phyloP scores from a whole-genome alignment of 1,140 invertebrate species.

The Eupeodes corollae region DNA sequence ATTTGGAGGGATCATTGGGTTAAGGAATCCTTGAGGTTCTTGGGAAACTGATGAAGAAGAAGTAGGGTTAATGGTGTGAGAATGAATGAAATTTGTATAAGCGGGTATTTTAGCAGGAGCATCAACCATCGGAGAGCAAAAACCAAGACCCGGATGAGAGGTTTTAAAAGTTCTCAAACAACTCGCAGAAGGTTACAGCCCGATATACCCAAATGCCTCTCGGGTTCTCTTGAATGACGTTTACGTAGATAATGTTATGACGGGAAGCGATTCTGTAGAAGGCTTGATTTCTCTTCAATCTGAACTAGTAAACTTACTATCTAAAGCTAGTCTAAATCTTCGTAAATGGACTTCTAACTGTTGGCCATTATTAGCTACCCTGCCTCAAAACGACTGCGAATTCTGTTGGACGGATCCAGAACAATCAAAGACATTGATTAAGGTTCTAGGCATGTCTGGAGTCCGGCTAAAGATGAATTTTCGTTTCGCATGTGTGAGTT shows the following conservation, averaged over 20 bases:
- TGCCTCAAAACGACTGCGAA: constrained; percentile 9
- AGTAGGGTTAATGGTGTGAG: too few species aligned
- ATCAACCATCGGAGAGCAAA: too few species aligned
- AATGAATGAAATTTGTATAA: too few species aligned
- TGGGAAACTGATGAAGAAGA: too few species aligned
- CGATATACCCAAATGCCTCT: constrained; percentile 17
- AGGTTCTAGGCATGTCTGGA: constrained; percentile 21
- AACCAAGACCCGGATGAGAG: too few species aligned
- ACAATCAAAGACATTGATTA: not conserved
- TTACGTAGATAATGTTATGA: constrained; percentile 34
- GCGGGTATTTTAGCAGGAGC: too few species aligned
- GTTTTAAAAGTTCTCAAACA: too few species aligned
- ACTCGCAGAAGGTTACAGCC: constrained; percentile 19
- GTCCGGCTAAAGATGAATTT: constrained; percentile 11
- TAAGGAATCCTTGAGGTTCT: too few species aligned
- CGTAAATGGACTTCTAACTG: constrained; percentile 28
- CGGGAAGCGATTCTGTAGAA: constrained; percentile 12
- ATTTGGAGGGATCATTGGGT: too few species aligned
- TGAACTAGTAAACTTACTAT: constrained; percentile 17
- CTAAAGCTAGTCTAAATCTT: constrained; percentile 16
- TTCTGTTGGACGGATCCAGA: not conserved
- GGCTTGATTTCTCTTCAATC: constrained; percentile 12
- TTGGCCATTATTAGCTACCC: constrained; percentile 11
- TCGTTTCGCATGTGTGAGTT: too few species aligned
- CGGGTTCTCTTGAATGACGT: constrained; percentile 18